Evolutionary conservation across 2,797 vertebrate species (phyloP), one percentile per base, ranked within the genome.

Genomic region (Nyctalus aviator): DNA sequence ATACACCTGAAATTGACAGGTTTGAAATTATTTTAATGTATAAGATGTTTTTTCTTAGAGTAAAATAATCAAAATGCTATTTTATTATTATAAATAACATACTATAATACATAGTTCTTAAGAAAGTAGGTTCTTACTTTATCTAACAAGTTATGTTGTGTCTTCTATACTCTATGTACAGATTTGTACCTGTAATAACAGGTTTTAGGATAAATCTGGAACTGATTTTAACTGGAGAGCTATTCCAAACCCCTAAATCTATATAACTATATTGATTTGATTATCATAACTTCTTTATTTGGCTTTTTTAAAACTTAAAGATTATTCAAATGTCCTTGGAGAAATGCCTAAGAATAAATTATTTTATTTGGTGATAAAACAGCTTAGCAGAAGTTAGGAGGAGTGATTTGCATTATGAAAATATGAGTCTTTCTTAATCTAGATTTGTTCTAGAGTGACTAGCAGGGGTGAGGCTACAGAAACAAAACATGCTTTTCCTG

Each of bases 311-410:
- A 57, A 90, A 86, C 50, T 84, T 59, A 53, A 53, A 93, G 46
- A 20, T 76, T 32, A 86, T 83, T 21, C 10, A 85, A 79, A 50
- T 72, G 23, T 1, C 17, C 21, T 84, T 27, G n/a, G 68, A 44
- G 59, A 92, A 77, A 88, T 88, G 75, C n/a, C 73, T 5, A 90
- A 85, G 37, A 88, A 71, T 78, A 75, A 90, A 92, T 85, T 25
- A 66, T 71, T 78, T 85, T 37, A 72, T 81, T 15, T 12, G 37
- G 10, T 14, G 12, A 68, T 25, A 62, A 66, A 91, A 75, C 9
- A 64, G 18, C 25, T 73, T 23, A 89, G 13, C 10, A 57, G 35
- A 88, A 94, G 73, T 81, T 72, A 72, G 62, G 48, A 76, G 30
- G 30, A 5, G 1, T 72, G 48, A 37, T 75, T 6, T 57, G 20